A percentile compares a stretch with the other conserved stretches of the same genome.
phyloP scores from a whole-genome alignment of 2,888 invertebrate species.

The Heliconius erato region DNA sequence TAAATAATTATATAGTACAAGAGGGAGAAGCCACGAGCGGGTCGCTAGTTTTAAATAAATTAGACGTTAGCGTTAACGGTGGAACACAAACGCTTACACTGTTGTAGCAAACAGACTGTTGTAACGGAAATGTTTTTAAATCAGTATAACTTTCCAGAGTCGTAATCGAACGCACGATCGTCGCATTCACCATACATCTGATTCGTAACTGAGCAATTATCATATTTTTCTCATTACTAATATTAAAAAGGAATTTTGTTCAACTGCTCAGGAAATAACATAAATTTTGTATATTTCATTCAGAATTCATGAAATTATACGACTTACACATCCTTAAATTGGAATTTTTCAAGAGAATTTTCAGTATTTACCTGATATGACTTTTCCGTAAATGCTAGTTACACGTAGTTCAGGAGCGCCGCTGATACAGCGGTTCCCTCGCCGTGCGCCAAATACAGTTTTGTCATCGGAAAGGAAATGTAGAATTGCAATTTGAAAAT shows the following conservation, averaged over 20 bases:
- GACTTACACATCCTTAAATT: neutral
- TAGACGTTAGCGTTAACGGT: neutral
- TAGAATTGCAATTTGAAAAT: conserved; percentile 1
- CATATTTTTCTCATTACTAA: neutral
- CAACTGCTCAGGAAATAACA: neutral
- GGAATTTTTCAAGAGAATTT: neutral
- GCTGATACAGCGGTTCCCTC: conserved; percentile 1
- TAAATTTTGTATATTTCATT: neutral
- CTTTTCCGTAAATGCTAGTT: conserved; percentile 12
- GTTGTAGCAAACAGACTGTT: neutral
- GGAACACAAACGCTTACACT: neutral
- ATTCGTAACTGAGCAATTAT: neutral
- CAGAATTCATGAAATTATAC: conserved; percentile 26
- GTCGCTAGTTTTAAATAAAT: neutral
- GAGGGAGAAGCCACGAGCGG: no score
- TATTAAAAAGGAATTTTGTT: neutral
- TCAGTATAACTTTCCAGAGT: neutral
- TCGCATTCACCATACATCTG: neutral
- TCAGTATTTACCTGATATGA: neutral
- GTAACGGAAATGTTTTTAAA: neutral
- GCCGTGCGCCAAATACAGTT: neutral
- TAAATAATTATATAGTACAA: no score
- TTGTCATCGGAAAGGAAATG: conserved; percentile 4
- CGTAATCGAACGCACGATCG: neutral
- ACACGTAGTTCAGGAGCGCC: neutral